These are phyloP conservation scores for Stichopus horrens DNA, from an alignment of 53 echinoderm and acorn worm genomes.

Conservation along the genomic window DNA sequence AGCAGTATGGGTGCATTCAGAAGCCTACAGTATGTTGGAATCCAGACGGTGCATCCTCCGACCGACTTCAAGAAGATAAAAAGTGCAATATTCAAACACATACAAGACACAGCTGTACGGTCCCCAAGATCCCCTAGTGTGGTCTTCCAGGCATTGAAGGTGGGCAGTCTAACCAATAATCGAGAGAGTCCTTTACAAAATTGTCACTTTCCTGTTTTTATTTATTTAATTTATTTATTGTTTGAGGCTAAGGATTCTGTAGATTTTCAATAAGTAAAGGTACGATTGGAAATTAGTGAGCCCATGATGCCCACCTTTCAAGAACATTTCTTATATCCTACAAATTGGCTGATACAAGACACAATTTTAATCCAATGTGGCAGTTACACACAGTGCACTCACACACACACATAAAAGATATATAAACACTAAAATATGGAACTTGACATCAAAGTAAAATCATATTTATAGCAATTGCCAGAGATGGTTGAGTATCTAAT, in stretches of 20 bases:
- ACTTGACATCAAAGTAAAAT: too few species aligned
- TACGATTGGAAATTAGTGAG: too few species aligned
- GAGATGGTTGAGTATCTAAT: too few species aligned
- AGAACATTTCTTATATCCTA: too few species aligned
- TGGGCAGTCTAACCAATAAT: neutral
- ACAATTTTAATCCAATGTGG: too few species aligned
- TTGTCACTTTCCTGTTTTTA: neutral
- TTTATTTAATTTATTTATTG: neutral
- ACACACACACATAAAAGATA: too few species aligned
- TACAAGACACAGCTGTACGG: constrained; percentile 74
- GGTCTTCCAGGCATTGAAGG: constrained; percentile 81
- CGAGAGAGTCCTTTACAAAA: neutral
- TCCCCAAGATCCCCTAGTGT: constrained; percentile 79
- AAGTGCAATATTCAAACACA: constrained; percentile 63
- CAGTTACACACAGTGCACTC: too few species aligned
- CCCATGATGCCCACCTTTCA: too few species aligned
- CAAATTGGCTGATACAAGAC: too few species aligned
- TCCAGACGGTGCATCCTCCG: constrained; percentile 66
- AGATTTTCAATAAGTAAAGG: too few species aligned
- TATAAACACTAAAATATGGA: too few species aligned
- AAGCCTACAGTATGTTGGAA: constrained; percentile 87
- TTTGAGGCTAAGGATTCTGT: neutral
- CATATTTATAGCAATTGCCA: too few species aligned
- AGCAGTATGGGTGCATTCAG: constrained; percentile 67
- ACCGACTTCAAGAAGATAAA: constrained; percentile 81